Evolutionary conservation across 2,113 vertebrate species (phyloP).

Genomic region (Chaetodon trifascialis): DNA sequence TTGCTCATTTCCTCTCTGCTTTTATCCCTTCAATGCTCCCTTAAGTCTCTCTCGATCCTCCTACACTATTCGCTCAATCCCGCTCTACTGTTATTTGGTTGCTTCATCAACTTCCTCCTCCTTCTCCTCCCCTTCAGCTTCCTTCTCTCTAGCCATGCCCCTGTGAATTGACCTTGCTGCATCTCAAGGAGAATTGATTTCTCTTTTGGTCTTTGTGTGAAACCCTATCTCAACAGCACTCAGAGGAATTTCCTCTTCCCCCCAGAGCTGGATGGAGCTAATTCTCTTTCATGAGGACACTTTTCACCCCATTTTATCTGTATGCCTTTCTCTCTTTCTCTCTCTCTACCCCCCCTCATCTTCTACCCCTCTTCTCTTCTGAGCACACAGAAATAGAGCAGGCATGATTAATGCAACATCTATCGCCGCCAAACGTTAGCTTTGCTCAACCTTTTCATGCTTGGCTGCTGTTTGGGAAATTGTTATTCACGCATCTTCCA

Average conservation of each 20-base stretch:
- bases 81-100: conserved; percentile 34
- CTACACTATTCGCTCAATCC: conserved; percentile 33
- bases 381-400: conserved; percentile 72
- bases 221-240: conserved; percentile 80
- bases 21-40: conserved; percentile 21
- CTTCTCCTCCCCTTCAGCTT: conserved; percentile 34
- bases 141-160: conserved; percentile 46
- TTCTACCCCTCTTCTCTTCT: conserved; percentile 40
- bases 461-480: conserved; percentile 60
- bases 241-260: conserved; percentile 69
- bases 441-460: conserved; percentile 71
- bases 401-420: conserved; percentile 78
- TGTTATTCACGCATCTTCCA: conserved; percentile 43
- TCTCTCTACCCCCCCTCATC: conserved; percentile 11
- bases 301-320: conserved; percentile 70
- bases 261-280: conserved; percentile 66
- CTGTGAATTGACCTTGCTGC: conserved; percentile 78
- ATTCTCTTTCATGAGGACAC: conserved; percentile 76
- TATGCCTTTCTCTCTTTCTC: conserved; percentile 25
- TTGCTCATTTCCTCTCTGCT: conserved; percentile 52
- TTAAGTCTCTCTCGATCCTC: conserved; percentile 28
- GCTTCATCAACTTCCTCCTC: conserved; percentile 49
- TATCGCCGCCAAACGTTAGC: conserved; percentile 62
- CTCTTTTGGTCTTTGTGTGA: conserved; percentile 73
- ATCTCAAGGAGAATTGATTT: conserved; percentile 86